Percentiles rank a stretch among this genome's conserved stretches.
Conservation (phyloP, 2,113 vertebrate genomes). For the Acrocephalus arundinaceus region DNA sequence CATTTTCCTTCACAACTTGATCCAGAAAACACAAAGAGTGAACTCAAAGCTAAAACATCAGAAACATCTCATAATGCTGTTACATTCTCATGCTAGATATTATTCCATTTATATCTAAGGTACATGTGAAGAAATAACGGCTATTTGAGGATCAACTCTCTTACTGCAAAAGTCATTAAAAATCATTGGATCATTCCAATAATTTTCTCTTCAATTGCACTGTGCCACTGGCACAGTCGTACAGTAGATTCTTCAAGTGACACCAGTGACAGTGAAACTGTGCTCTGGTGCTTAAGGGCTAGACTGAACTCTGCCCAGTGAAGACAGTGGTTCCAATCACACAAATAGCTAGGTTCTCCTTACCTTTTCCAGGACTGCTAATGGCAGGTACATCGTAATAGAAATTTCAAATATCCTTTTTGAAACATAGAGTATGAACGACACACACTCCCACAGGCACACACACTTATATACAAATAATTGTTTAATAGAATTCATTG, state of each 20-base stretch:
- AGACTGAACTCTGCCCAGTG: neutral
- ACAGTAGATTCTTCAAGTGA: neutral
- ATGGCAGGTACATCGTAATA: neutral
- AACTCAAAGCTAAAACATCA: constrained; percentile 28
- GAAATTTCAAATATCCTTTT: neutral
- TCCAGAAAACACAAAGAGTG: constrained; percentile 19
- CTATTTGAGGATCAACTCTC: neutral
- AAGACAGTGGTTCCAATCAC: neutral
- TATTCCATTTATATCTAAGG: neutral
- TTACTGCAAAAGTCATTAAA: neutral
- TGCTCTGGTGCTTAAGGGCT: neutral
- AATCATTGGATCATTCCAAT: rapidly evolving
- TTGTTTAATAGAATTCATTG: neutral
- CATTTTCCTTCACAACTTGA: constrained; percentile 31
- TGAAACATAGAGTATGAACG: neutral
- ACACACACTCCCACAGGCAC: no score
- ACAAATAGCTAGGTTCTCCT: neutral
- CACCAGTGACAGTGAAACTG: neutral
- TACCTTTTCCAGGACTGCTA: neutral
- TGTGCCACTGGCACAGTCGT: neutral
- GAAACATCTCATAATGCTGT: neutral
- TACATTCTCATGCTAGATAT: neutral
- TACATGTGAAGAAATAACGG: neutral
- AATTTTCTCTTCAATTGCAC: neutral
- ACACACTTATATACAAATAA: neutral